Evolutionary conservation across 2,888 invertebrate species (phyloP), one percentile per base, ranked within the genome.

Genomic region (Thereva unica): DNA sequence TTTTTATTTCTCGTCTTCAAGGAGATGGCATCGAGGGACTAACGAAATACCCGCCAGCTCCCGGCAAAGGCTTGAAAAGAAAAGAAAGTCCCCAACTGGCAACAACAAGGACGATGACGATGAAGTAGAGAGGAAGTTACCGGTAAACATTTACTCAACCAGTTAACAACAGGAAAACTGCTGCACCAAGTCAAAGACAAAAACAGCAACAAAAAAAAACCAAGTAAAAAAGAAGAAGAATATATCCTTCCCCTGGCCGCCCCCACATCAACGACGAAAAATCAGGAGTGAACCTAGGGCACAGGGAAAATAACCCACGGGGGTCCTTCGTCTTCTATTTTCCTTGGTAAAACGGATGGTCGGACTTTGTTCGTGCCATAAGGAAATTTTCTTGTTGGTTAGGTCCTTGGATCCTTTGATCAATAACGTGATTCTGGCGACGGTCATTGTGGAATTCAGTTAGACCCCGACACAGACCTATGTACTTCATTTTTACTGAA

Each of bases 121-220:
- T 35, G 34, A 49, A 50, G 45, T 50, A 34, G 50, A 34, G 50
- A 50, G 50, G 45, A 61, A 61, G 61, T 50, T 61, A 50, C 61
- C 50, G 61, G 50, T 34, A 61, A 61, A 61, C 61, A 61, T 61
- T 61, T 61, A 61, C 61, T 61, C 50, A 61, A 61, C 61, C 61
- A 61, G 61, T 61, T 61, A 61, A 61, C 61, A 61, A 50, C 50
- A 50, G 23, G 35, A 50, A 50, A 42, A 61, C 49, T 49, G 50
- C 61, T 12, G 61, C 40, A 50, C 5, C 47, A 10, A 23, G 12
- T 35, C 50, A 35, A 41, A 34, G 50, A 50, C 41, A 50, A 50
- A n/a, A 23, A 61, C 40, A 49, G 50, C 23, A 23, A 23, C 1
- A 23, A 23, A 23, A 2, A 23, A 23, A 23, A 23, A 23, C 23